Conservation (phyloP, 1,140 invertebrate genomes). For the Drosophila hydei region DNA sequence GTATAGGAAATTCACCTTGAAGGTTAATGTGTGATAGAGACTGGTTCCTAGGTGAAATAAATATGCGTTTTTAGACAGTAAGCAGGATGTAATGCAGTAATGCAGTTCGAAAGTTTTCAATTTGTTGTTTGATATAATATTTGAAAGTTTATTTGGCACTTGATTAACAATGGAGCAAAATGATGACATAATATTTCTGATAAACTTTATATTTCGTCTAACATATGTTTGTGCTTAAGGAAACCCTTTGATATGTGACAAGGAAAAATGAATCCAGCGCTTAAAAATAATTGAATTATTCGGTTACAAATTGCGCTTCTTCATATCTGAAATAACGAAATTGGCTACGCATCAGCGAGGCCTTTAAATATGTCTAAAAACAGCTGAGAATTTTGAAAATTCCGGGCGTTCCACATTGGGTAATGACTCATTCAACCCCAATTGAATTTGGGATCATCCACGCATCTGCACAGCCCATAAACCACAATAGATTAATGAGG, state of each 20-base stretch:
- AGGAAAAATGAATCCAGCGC: not conserved
- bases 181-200: not conserved
- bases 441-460: constrained; percentile 33
- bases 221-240: not conserved
- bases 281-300: not conserved
- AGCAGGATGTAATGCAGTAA: too few species aligned
- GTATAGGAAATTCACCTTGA: too few species aligned
- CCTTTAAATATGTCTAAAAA: constrained; percentile 1
- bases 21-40: too few species aligned
- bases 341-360: constrained; percentile 10
- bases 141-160: too few species aligned
- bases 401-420: constrained; percentile 9
- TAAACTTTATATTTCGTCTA: not conserved
- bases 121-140: too few species aligned
- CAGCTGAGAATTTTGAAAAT: constrained; percentile 34
- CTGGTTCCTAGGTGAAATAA: too few species aligned
- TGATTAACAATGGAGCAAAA: not conserved
- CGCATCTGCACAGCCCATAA: constrained; percentile 29
- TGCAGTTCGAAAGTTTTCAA: too few species aligned
- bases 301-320: not conserved
- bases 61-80: too few species aligned
- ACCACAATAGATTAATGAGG: constrained; percentile 47
- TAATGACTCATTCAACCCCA: constrained; percentile 46
- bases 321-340: constrained; percentile 18
- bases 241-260: not conserved